Evolutionary conservation across 2,888 invertebrate species (phyloP).

Genomic region (Bombylius discolor): DNA sequence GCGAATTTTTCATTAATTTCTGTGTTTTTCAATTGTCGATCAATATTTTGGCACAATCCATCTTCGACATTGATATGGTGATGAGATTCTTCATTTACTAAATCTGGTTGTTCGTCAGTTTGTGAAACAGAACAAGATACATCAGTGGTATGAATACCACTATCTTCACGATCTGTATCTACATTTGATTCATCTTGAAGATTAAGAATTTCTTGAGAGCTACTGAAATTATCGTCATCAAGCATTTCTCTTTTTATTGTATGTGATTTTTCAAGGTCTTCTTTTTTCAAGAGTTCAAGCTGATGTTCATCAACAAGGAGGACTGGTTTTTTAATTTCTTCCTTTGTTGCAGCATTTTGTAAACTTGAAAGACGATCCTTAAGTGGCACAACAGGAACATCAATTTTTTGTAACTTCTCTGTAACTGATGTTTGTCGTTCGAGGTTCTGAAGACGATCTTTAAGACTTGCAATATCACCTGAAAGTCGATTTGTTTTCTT

Average conservation of each 20-base stretch:
- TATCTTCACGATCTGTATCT: conserved; percentile 59
- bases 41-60: neutral
- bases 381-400: conserved; percentile 30
- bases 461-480: conserved; percentile 48
- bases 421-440: conserved; percentile 38
- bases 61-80: conserved; percentile 8
- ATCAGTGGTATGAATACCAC: conserved; percentile 53
- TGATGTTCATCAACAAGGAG: conserved; percentile 38
- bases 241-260: neutral
- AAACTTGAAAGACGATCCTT: conserved; percentile 35
- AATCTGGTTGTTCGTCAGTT: conserved; percentile 57
- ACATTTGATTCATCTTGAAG: conserved; percentile 14
- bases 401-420: conserved; percentile 19
- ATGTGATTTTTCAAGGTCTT: conserved; percentile 23
- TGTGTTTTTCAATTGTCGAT: neutral
- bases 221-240: conserved; percentile 10
- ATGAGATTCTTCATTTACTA: conserved; percentile 19
- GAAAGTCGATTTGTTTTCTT: conserved; percentile 40
- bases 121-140: conserved; percentile 62
- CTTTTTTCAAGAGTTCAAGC: conserved; percentile 38
- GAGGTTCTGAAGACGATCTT: conserved; percentile 48
- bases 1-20: neutral
- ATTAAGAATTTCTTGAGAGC: conserved; percentile 12
- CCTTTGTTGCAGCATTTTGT: conserved; percentile 33
- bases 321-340: conserved; percentile 29